Percentiles rank a stretch among this genome's conserved stretches.
phyloP scores from a whole-genome alignment of 2,797 vertebrate genomes.

The Staurois parvus region DNA sequence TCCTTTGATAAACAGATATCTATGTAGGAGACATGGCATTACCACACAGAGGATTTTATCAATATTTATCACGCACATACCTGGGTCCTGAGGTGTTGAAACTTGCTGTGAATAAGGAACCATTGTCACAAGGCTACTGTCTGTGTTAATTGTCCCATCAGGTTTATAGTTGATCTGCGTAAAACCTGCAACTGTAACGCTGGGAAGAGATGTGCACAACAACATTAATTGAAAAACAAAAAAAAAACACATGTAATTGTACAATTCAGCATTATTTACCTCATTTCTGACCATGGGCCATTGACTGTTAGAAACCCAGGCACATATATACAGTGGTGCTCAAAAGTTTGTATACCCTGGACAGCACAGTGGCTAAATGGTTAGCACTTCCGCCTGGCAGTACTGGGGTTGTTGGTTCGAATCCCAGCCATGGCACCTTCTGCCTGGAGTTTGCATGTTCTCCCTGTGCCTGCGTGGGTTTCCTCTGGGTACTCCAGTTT shows the following conservation, averaged over 20 bases:
- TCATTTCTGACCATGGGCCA: not conserved
- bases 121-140: conserved; percentile 72
- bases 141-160: conserved; percentile 62
- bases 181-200: conserved; percentile 42
- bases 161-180: accelerated
- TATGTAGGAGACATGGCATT: not conserved
- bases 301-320: not conserved
- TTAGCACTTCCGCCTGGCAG: too few species aligned
- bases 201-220: conserved; percentile 5
- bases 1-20: not conserved
- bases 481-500: too few species aligned
- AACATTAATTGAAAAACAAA: not conserved
- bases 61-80: conserved; percentile 64
- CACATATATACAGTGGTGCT: too few species aligned
- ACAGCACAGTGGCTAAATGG: too few species aligned
- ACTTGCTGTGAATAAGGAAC: conserved; percentile 65
- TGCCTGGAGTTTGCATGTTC: too few species aligned
- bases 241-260: too few species aligned
- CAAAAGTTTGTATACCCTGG: too few species aligned
- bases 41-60: too few species aligned
- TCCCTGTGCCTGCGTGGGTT: too few species aligned
- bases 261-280: too few species aligned
- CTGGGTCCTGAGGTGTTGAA: conserved; percentile 75
- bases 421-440: too few species aligned
- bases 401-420: too few species aligned